Evolutionary conservation across 2,797 vertebrate genomes (phyloP), one percentile per base, ranked within the genome.

Genomic region (Silurus aristotelis): DNA sequence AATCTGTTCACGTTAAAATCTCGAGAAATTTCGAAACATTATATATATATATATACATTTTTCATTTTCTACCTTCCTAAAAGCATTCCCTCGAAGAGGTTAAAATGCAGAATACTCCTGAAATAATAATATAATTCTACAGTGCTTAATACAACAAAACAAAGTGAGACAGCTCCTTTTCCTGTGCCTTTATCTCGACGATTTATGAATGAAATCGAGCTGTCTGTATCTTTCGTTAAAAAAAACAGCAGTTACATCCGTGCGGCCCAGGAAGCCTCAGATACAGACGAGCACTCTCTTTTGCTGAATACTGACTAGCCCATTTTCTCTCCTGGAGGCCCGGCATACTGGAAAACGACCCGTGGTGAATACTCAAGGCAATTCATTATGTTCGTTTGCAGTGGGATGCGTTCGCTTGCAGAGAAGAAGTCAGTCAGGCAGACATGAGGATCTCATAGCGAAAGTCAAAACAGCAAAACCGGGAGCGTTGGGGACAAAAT

Each of bases 331-430:
- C 38, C 20, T 27, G 60, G 77, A 85, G 67, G 77, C 61, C 70
- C 52, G 43, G 77, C 60, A 68, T 61, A 86, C 76, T 84, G 73
- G 72, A 87, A 61, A 84, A 79, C 38, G 15, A 87, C 83, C 70
- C 10, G 38, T 64, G 48, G 68, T 80, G 85, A 87, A 83, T 66
- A 58, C 85, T 87, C 68, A 61, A 80, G 66, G 82, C 82, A 87
- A 83, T 75, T 83, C 85, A 87, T 84, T 83, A 87, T 80, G 82
- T 75, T 83, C 76, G 80, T 87, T 84, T 84, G 85, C 27, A 83
- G 60, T 64, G 70, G 68, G 75, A 80, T 46, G 61, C 6, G 48
- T 52, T 52, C 48, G 60, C 48, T 55, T 52, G 48, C 48, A 75
- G 60, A 83, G 60, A 60, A 17, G 12, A 64, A 84, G 82, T 22